phyloP scores from a whole-genome alignment of 1,140 invertebrate species.

The Medauroidea extradentata region DNA sequence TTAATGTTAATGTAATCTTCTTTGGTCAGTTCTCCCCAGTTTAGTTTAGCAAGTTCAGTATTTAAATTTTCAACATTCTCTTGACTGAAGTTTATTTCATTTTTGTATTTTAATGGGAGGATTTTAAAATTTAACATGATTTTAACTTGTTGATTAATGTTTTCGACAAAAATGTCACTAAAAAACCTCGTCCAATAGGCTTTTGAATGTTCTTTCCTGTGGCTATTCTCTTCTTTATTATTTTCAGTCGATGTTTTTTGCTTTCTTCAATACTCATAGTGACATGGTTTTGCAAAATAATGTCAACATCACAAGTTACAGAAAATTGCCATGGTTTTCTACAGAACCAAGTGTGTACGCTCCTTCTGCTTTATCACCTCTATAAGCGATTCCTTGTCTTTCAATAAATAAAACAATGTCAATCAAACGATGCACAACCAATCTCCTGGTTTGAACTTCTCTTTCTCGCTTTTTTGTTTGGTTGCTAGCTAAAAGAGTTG shows the following conservation, averaged over 20 bases:
- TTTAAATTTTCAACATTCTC: too few relatives aligned
- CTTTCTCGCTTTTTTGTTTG: constrained; percentile 9
- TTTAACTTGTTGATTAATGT: constrained; percentile 12
- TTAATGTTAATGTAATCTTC: too few relatives aligned
- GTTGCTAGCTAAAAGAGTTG: too few relatives aligned
- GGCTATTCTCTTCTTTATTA: not conserved
- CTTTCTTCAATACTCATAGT: not conserved
- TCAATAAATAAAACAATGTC: constrained; percentile 17
- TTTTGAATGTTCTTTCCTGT: not conserved
- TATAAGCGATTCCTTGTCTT: constrained; percentile 15
- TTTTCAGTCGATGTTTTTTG: too few relatives aligned
- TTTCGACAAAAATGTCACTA: constrained; percentile 11
- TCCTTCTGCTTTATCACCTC: constrained; percentile 11
- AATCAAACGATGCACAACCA: too few relatives aligned
- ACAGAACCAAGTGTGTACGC: constrained; percentile 10
- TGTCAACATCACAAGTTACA: constrained; percentile 14
- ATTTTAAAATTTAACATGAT: too few relatives aligned
- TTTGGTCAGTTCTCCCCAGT: too few relatives aligned
- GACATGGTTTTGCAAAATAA: too few relatives aligned
- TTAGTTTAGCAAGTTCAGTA: too few relatives aligned
- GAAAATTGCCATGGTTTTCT: constrained; percentile 17
- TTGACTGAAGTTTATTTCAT: too few relatives aligned
- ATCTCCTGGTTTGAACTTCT: constrained; percentile 12
- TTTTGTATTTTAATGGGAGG: too few relatives aligned
- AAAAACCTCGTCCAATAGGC: constrained; percentile 1